These are phyloP conservation scores for Argyra leucocephala DNA, from an alignment of 2,888 invertebrate species.

Conservation along the genomic window DNA sequence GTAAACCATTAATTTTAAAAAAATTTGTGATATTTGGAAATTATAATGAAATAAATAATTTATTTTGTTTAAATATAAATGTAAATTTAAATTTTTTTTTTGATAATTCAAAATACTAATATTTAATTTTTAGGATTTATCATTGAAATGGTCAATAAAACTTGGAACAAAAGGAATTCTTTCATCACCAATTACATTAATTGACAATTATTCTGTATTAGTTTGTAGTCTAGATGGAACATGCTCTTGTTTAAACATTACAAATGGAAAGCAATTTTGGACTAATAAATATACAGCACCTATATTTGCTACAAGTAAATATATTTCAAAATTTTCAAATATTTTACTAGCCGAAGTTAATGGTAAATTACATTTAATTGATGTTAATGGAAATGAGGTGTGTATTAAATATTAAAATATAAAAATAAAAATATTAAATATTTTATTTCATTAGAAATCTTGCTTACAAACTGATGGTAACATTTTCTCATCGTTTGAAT, in stretches of 20 bases:
- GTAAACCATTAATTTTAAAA: slow-evolving; percentile 53
- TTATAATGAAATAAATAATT: slow-evolving; percentile 42
- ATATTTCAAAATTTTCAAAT: slow-evolving; percentile 36
- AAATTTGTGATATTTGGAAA: slow-evolving; percentile 50
- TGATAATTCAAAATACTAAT: no score
- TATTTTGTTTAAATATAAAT: slow-evolving; percentile 32
- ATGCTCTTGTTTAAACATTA: slow-evolving; percentile 43
- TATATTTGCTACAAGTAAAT: slow-evolving; percentile 48
- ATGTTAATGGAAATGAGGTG: slow-evolving; percentile 46
- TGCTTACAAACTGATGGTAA: no score
- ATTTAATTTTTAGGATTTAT: not conserved
- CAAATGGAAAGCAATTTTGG: slow-evolving; percentile 48
- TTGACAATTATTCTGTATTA: slow-evolving; percentile 29
- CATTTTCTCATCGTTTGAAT: slow-evolving; percentile 61
- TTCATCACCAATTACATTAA: not conserved
- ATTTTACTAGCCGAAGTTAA: slow-evolving; percentile 37
- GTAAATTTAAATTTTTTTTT: slow-evolving; percentile 20
- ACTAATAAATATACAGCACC: slow-evolving; percentile 45
- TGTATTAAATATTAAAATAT: slow-evolving; percentile 31
- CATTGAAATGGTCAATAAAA: not conserved
- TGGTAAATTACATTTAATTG: slow-evolving; percentile 50
- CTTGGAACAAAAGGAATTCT: not conserved
- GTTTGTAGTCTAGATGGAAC: slow-evolving; percentile 50
- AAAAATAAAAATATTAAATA: no score
- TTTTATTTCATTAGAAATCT: no score